Base-by-base conservation (phyloP, 2,797 vertebrate species). In the Cygnus olor region DNA sequence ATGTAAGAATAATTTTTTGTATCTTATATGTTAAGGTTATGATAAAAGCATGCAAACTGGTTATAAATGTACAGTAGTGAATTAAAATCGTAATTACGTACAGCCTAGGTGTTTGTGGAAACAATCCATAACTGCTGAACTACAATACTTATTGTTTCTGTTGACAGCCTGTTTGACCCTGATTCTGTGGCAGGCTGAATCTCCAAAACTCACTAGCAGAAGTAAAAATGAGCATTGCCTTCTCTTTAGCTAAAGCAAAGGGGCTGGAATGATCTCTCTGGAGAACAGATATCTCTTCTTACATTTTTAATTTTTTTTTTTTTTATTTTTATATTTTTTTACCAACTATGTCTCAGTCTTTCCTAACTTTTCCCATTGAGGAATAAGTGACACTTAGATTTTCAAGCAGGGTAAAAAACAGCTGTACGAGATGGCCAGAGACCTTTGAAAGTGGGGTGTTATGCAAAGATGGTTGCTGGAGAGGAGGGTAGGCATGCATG, bases 161-260 rank as follows among this genome's bases (percentile, higher is more conserved):
- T 38, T 36, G 56, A 12, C 60, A 60, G 27, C 44, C 42, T 85
- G 27, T 80, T 88, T 80, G 58, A 80, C 47, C 30, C 32, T 38
- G 27, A 68, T 45, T 74, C 0, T 5, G 21, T 0, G 1, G 16
- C 16, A 5, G 6, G 5, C 28, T 85, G 38, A 54, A 64, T 40
- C 18, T 65, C 42, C 47, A 89, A 73, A 91, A 78, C 73, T 74
- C 45, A 44, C 38, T 36, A 74, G 27, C 27, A 68, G 53, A 80
- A 80, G n/a, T 4, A 64, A 88, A 81, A 91, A 42, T 40, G 53
- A 83, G 8, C 25, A 11, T 36, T 90, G 30, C 4, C 3, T 53
- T 32, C 9, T 2, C 40, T 53, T 22, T 51, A 66, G 28, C 53
- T 89, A 61, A 64, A 73, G 36, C 9, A 4, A 36, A 5, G 21